Base-by-base conservation (phyloP, 1,140 invertebrate species). In the Drosophila micromelanica region DNA sequence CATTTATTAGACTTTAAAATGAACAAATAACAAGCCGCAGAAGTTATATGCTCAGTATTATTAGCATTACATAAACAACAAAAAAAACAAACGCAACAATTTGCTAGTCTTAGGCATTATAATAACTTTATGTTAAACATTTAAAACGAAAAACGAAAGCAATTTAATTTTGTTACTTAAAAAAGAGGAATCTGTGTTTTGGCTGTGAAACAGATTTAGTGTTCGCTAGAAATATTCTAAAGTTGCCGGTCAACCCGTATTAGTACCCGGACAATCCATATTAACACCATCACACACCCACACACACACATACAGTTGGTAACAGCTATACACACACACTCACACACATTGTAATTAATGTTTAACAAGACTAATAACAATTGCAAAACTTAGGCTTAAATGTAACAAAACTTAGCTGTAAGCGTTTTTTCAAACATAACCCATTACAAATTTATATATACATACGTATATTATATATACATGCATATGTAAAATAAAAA, bases 171-270 rank as follows among this genome's bases (percentile, higher is more conserved):
- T 76, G 20, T 63, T 74, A 62, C 46, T 64, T 59, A 8, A 46
- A 69, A 70, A 51, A 42, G 49, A 51, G 51, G 54, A 91, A 91
- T 91, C 90, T 91, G 90, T 91, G 78, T 91, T 91, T 91, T 91
- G 90, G 90, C 90, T 91, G 90, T 91, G 90, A 91, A 91, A 89
- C 90, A 91, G 90, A 91, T 91, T 85, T 79, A 87, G 82, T 86
- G 75, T 87, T 87, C 71, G 71, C 56, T 86, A 87, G 56, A 70
- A 30, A 64, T 80, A 69, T 77, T 57, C 51, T 49, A 17, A 69
- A 49, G 37, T 63, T 62, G 61, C 71, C 54, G 46, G 60, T 59
- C 23, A 59, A 64, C 46, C 61, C 40, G 43, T 23, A 17, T 43
- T 45, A 57, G 40, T 43, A 23, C 27, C 38, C 54, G 54, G 54